phyloP scores from a whole-genome alignment of 2,888 invertebrate species.

The Drosophila eohydei region DNA sequence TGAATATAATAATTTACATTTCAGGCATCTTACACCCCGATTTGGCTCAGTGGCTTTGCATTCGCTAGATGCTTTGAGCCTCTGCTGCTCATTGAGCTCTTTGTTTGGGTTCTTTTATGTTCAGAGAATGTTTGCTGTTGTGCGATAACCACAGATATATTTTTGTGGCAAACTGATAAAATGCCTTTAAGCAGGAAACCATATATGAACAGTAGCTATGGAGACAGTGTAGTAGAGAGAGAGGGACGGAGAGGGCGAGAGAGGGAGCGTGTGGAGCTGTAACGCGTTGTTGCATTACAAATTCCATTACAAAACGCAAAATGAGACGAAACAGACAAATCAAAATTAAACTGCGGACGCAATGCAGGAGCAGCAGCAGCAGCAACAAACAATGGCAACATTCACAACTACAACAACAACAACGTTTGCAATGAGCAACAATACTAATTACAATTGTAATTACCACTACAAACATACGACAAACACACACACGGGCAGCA shows the following conservation, averaged over 20 bases:
- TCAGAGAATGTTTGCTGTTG: slow-evolving; percentile 14
- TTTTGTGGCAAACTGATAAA: slow-evolving; percentile 46
- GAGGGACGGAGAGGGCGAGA: background rate
- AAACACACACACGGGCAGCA: slow-evolving; percentile 16
- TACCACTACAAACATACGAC: slow-evolving; percentile 40
- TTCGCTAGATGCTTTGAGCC: background rate
- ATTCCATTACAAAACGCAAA: slow-evolving; percentile 72
- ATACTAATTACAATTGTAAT: slow-evolving; percentile 78
- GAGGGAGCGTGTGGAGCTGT: background rate
- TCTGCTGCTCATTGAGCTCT: slow-evolving; percentile 17
- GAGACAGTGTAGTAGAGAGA: background rate
- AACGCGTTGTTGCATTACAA: slow-evolving; percentile 52
- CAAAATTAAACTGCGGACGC: slow-evolving; percentile 72
- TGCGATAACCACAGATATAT: slow-evolving; percentile 50
- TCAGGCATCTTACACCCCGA: background rate
- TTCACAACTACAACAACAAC: slow-evolving; percentile 17
- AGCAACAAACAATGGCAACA: slow-evolving; percentile 20
- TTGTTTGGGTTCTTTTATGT: slow-evolving; percentile 25
- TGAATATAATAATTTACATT: background rate
- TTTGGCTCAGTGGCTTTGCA: slow-evolving; percentile 25
- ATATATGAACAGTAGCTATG: background rate
- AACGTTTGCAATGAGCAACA: slow-evolving; percentile 49
- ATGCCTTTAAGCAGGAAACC: slow-evolving; percentile 30
- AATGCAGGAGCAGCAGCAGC: slow-evolving; percentile 46
- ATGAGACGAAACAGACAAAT: slow-evolving; percentile 71